Evolutionary conservation across 1,140 invertebrate species (phyloP).

Genomic region (Leptinotarsa undecemlineata): DNA sequence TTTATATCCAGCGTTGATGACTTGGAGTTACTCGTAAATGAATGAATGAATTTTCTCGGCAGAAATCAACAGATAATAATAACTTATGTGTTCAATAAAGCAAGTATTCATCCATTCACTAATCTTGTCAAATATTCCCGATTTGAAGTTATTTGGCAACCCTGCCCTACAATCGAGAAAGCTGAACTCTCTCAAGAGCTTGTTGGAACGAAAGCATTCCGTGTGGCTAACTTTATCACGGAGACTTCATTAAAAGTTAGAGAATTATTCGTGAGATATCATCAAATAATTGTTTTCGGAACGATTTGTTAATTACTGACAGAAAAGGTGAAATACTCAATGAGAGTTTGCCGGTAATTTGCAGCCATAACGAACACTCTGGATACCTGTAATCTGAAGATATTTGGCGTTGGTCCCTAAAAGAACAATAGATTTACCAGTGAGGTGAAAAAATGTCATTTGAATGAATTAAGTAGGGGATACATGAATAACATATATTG

Average conservation of each 20-base stretch:
- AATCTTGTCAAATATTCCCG: neutral
- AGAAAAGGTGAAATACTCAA: neutral
- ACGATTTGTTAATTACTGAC: conserved; percentile 6
- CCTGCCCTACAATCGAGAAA: neutral
- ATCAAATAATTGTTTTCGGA: conserved; percentile 3
- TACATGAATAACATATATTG: too few species aligned
- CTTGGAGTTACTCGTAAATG: neutral
- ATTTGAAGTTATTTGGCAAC: neutral
- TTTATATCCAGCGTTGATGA: too few species aligned
- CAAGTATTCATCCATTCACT: neutral
- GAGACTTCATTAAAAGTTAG: conserved; percentile 3
- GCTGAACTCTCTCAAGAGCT: neutral
- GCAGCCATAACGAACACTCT: too few species aligned
- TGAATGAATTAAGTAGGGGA: too few species aligned
- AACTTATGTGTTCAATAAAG: too few species aligned
- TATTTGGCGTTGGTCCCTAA: too few species aligned
- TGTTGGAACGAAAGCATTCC: neutral
- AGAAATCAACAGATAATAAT: neutral
- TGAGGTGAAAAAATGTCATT: too few species aligned
- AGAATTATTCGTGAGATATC: neutral
- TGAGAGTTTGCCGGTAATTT: neutral
- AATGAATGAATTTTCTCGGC: neutral
- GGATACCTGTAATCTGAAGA: too few species aligned
- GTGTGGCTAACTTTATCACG: neutral
- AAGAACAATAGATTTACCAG: too few species aligned